Conservation (phyloP, 2,113 vertebrate species). For the Anser brachyrhynchus region DNA sequence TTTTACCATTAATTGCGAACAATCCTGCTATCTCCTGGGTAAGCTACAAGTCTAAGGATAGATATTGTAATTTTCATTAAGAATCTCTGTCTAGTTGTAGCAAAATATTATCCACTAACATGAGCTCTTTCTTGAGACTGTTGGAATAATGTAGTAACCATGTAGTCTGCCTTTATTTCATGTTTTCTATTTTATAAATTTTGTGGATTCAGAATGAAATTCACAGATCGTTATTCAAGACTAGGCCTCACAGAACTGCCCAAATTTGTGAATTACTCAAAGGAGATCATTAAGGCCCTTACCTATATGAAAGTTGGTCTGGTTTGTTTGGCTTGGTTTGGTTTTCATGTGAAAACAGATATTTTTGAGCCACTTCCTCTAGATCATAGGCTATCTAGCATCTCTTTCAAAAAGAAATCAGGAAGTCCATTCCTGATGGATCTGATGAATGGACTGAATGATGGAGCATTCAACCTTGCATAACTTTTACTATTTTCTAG, state of each 20-base stretch:
- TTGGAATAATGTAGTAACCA: not conserved
- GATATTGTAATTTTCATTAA: not conserved
- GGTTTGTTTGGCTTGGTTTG: rapidly evolving
- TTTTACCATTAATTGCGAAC: not conserved
- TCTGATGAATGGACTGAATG: no score
- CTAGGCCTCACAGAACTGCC: not conserved
- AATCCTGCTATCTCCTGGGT: not conserved
- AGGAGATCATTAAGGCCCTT: not conserved
- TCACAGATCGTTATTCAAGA: not conserved
- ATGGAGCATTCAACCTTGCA: not conserved
- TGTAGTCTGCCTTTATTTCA: not conserved
- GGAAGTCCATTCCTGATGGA: not conserved
- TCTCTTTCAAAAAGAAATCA: not conserved
- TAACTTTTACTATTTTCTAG: not conserved
- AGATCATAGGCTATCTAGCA: not conserved
- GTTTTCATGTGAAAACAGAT: not conserved
- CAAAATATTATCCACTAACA: not conserved
- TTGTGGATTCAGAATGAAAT: not conserved
- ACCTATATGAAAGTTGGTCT: not conserved
- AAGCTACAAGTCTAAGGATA: not conserved
- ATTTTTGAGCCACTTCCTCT: not conserved
- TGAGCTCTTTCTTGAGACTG: not conserved
- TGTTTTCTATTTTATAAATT: not conserved
- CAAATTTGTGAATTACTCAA: not conserved
- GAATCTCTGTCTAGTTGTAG: not conserved